These are phyloP conservation scores for Aspidiotus rigidus DNA, from an alignment of 2,888 invertebrate species.

Conservation along the genomic window DNA sequence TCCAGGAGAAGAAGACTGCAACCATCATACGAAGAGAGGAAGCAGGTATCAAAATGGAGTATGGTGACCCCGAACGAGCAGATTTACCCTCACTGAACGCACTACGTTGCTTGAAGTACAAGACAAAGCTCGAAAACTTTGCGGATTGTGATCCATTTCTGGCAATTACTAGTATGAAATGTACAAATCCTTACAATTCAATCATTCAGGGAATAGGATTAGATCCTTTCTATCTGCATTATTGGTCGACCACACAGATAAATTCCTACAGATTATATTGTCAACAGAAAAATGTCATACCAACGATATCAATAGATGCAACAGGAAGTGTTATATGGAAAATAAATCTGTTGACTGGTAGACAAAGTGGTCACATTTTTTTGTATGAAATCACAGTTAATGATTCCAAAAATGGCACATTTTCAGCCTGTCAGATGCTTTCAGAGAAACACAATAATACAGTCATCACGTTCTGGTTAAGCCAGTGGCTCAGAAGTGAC, in stretches of 20 bases:
- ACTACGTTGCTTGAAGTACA: slow-evolving; percentile 27
- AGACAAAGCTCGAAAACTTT: slow-evolving; percentile 5
- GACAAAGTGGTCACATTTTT: slow-evolving; percentile 12
- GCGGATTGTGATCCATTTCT: slow-evolving; percentile 28
- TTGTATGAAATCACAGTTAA: slow-evolving; percentile 29
- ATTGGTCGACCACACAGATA: slow-evolving; percentile 32
- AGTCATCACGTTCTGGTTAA: slow-evolving; percentile 33
- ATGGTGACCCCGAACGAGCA: slow-evolving; percentile 32
- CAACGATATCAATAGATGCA: slow-evolving; percentile 31
- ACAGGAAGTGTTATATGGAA: slow-evolving; percentile 32
- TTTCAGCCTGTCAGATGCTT: slow-evolving; percentile 34
- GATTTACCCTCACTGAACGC: slow-evolving; percentile 26
- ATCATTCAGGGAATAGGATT: slow-evolving; percentile 28
- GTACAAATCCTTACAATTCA: slow-evolving; percentile 14
- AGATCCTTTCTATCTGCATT: slow-evolving; percentile 34
- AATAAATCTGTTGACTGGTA: slow-evolving; percentile 16
- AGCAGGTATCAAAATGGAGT: slow-evolving; percentile 30
- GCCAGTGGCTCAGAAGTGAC: slow-evolving; percentile 29
- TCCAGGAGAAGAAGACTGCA: slow-evolving; percentile 24
- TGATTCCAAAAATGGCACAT: slow-evolving; percentile 26
- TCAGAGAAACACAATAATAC: slow-evolving; percentile 34
- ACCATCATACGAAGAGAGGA: slow-evolving; percentile 16
- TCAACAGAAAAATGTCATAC: slow-evolving; percentile 7
- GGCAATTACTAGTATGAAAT: slow-evolving; percentile 28
- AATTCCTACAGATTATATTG: slow-evolving; percentile 29